Base-by-base conservation (phyloP, 2,888 invertebrate genomes). In the Drosophila subquinaria region DNA sequence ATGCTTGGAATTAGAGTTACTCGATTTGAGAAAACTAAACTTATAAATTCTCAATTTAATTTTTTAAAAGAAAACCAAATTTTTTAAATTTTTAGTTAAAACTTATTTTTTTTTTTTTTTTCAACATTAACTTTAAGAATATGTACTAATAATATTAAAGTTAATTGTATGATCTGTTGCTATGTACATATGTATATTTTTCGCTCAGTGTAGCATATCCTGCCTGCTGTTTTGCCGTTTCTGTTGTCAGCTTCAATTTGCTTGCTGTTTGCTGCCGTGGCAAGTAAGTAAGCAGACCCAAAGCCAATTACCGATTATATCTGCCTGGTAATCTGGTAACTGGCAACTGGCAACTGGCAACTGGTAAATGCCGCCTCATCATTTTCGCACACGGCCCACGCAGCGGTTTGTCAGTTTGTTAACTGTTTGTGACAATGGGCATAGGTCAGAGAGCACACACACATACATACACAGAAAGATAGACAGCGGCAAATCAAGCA, bases 241-340 rank as follows among this genome's bases (percentile, higher is more conserved):
- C 27, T 64, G 53, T 27, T 68, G 53, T 57, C 59, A 55, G 55
- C 10, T 70, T 56, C 73, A 69, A 55, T 73, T 73, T 65, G 62
- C 17, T 78, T 62, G 73, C 65, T 69, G 74, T 23, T 78, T 62
- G 73, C 65, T 69, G 74, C 60, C 57, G 63, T 23, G 47, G 36
- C 59, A 59, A 45, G 43, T n/a, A 35, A 27, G 27, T 5, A 27
- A 27, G 62, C 36, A 50, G 36, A 27, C 71, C 79, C 67, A 67
- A 81, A 80, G 78, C 87, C 84, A 84, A 84, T 84, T 84, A 87
- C 82, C 85, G 81, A 84, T 84, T 87, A 66, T 80, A 84, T 84
- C 87, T 87, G 87, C 76, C 52, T 45, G 47, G 27, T 23, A 57
- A 57, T 57, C 45, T 50, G 48, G 69, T 72, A 69, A 73, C 75